These are phyloP conservation scores for Diogma glabrata DNA, from an alignment of 2,888 invertebrate genomes.

Conservation along the genomic window DNA sequence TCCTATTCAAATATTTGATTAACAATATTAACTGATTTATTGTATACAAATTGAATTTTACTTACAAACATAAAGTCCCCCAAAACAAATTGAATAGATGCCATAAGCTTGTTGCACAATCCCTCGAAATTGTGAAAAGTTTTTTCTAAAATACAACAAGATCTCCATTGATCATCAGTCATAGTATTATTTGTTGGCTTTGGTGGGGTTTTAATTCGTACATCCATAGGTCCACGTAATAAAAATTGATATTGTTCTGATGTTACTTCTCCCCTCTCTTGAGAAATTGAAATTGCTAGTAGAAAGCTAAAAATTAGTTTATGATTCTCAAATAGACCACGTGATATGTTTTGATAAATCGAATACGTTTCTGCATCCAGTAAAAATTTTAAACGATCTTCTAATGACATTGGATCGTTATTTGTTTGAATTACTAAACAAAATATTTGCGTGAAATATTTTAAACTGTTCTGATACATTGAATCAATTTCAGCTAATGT, in stretches of 20 bases:
- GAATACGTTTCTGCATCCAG: conserved; percentile 67
- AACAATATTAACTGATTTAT: too few relatives aligned
- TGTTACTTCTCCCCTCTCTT: conserved; percentile 44
- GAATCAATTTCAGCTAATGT: conserved; percentile 83
- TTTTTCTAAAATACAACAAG: conserved; percentile 48
- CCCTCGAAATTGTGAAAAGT: conserved; percentile 44
- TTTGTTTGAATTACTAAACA: conserved; percentile 68
- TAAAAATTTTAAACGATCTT: conserved; percentile 54
- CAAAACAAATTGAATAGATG: conserved; percentile 44
- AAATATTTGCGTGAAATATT: conserved; percentile 73
- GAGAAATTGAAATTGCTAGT: conserved; percentile 62
- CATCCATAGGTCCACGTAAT: conserved; percentile 58
- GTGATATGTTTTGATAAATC: conserved; percentile 76
- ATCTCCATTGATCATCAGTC: conserved; percentile 57
- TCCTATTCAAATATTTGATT: too few relatives aligned
- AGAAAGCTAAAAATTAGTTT: conserved; percentile 82
- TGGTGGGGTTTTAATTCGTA: conserved; percentile 19
- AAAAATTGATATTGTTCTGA: conserved; percentile 65
- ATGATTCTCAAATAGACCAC: conserved; percentile 83
- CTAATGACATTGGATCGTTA: conserved; percentile 53
- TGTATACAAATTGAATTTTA: too few relatives aligned
- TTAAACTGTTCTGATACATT: conserved; percentile 92
- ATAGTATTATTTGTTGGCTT: conserved; percentile 30
- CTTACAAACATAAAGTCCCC: conserved; percentile 49
- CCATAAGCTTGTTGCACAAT: conserved; percentile 41